Evolutionary conservation across 2,797 vertebrate genomes (phyloP), one percentile per base, ranked within the genome.

Genomic region (Streptopelia turtur): DNA sequence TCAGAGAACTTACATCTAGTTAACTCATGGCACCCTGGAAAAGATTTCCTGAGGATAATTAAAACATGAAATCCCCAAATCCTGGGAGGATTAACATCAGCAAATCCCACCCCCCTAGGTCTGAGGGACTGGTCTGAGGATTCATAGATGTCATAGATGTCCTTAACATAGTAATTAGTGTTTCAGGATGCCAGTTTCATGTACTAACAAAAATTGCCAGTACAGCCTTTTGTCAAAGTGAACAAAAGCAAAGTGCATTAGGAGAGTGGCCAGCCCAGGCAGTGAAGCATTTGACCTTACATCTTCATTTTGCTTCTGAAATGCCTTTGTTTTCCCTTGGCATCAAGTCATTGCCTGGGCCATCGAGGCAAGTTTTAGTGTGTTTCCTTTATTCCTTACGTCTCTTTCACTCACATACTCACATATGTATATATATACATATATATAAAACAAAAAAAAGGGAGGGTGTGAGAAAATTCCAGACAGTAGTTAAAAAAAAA

Each of bases 41-140:
- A 75, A 86, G 53, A 86, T 72, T 76, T 92, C 66, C 69, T 33
- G 25, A 70, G 33, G 57, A 84, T 87, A 89, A 94, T 65, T 76
- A 79, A 83, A 83, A 55, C 33, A 35, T 90, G 76, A 89, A 90
- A 86, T 89, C 70, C 47, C 3, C 71, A 89, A 90, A 86, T 89
- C 70, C 47, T 2, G 0, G n/a, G 9, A 18, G 16, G 50, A 90
- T 91, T 89, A 88, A 82, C 63, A 71, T 75, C 41, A 65, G 41
- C 20, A 91, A 87, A 92, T 74, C 25, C 52, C 47, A 69, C 14
- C 13, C 30, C 9, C 11, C 23, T 61, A 39, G 10, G 43, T 25
- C 71, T 80, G 72, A 87, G 41, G n/a, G 56, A 63, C 33, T 85
- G 35, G 17, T 65, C 15, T 89, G 59, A 89, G 28, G 45, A 49